A percentile compares a stretch with the other conserved stretches of the same genome.
phyloP scores from a whole-genome alignment of 2,113 vertebrate genomes.

The Ranitomeya imitator region DNA sequence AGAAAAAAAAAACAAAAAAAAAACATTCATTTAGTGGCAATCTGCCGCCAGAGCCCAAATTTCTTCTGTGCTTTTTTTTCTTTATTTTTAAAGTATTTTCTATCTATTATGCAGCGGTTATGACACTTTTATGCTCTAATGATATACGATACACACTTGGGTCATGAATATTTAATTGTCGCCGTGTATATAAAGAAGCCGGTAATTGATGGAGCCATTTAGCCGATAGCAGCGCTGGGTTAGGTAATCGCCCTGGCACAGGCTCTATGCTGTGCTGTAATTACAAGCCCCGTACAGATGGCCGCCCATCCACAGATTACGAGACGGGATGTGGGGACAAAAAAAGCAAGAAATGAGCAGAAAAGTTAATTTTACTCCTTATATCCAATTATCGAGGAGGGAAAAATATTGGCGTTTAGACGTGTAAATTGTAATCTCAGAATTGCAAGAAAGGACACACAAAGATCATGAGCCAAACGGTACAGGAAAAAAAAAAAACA shows the following conservation, averaged over 20 bases:
- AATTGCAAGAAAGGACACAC: no score
- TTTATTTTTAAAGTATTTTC: no score
- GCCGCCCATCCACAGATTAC: not conserved
- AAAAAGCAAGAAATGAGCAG: not conserved
- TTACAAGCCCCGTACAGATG: constrained; percentile 11
- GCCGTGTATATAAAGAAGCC: not conserved
- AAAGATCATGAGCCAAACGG: no score
- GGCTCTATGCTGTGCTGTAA: constrained; percentile 1
- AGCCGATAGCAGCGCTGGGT: not conserved
- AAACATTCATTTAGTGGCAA: no score
- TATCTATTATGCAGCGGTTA: no score
- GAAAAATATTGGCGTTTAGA: not conserved
- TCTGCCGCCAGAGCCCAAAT: no score
- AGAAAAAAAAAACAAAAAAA: no score
- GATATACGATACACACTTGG: no score
- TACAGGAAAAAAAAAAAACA: no score
- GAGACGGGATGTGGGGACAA: not conserved
- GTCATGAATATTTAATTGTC: not conserved
- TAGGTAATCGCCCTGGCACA: not conserved
- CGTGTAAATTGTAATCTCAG: no score
- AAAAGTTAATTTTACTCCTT: not conserved
- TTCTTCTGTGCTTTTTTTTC: no score
- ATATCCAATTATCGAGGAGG: not conserved
- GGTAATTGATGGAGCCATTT: not conserved
- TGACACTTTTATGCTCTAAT: no score